Conservation (phyloP, 2,113 vertebrate genomes). For the Syngnathus floridae region DNA sequence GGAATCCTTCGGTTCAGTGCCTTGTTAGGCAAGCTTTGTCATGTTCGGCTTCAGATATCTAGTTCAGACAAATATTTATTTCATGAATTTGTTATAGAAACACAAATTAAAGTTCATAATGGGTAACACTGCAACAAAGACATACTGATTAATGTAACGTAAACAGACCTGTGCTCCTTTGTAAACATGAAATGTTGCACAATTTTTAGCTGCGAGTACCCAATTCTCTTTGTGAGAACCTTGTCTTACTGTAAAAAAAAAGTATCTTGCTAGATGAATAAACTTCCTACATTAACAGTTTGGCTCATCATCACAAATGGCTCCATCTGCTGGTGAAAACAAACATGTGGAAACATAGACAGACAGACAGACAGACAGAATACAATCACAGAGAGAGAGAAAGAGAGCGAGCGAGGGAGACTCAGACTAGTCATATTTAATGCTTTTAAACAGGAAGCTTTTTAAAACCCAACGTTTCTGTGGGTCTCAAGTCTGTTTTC, state of each 20-base stretch:
- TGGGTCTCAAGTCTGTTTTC: neutral
- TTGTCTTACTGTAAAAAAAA: neutral
- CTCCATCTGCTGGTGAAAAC: conserved; percentile 39
- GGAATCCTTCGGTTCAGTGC: conserved; percentile 51
- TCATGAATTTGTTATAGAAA: neutral
- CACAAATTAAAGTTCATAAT: neutral
- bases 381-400: no score
- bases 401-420: no score
- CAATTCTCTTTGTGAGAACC: conserved; percentile 5
- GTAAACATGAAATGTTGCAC: neutral
- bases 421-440: neutral
- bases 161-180: neutral
- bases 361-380: no score
- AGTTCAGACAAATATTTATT: conserved; percentile 17
- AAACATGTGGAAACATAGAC: neutral
- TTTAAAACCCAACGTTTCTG: neutral
- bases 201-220: conserved; percentile 1
- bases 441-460: neutral
- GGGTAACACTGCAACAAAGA: neutral
- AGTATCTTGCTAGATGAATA: neutral
- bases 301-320: conserved; percentile 18
- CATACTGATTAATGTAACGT: neutral
- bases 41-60: conserved; percentile 33
- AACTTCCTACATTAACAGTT: neutral
- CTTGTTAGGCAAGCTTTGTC: conserved; percentile 65